Evolutionary conservation across 2,888 invertebrate species (phyloP).

Genomic region (Pharmacophagus antenor): DNA sequence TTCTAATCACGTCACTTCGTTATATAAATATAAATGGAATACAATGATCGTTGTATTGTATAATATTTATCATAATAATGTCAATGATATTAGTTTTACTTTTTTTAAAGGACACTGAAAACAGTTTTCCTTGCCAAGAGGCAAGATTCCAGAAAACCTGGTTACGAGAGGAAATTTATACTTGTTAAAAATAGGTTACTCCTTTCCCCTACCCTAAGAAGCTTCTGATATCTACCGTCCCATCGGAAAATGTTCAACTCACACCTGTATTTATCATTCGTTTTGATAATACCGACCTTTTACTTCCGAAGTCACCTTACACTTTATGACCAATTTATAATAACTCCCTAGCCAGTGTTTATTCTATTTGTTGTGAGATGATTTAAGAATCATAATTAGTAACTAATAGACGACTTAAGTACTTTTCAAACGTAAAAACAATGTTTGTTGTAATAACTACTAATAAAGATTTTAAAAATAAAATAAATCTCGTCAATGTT

Average conservation of each 20-base stretch:
- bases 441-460: too few species aligned
- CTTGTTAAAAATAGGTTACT: conserved; percentile 77
- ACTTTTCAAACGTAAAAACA: too few species aligned
- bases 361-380: background rate
- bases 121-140: conserved; percentile 52
- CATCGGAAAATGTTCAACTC: conserved; percentile 55
- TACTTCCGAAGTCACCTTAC: background rate
- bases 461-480: too few species aligned
- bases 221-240: conserved; percentile 65
- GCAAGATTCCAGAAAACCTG: conserved; percentile 75
- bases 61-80: background rate
- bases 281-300: conserved; percentile 40
- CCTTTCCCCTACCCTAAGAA: conserved; percentile 63
- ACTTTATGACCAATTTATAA: background rate
- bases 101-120: conserved; percentile 18
- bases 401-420: too few species aligned
- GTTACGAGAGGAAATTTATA: conserved; percentile 76
- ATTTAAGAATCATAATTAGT: too few species aligned
- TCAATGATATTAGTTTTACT: background rate
- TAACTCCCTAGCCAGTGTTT: background rate
- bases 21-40: too few species aligned
- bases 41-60: too few species aligned
- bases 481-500: too few species aligned
- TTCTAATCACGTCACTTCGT: too few species aligned
- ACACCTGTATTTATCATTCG: too few species aligned